These are phyloP conservation scores for Metallyticus violacea DNA, from an alignment of 2,888 invertebrate genomes.

Conservation along the genomic window DNA sequence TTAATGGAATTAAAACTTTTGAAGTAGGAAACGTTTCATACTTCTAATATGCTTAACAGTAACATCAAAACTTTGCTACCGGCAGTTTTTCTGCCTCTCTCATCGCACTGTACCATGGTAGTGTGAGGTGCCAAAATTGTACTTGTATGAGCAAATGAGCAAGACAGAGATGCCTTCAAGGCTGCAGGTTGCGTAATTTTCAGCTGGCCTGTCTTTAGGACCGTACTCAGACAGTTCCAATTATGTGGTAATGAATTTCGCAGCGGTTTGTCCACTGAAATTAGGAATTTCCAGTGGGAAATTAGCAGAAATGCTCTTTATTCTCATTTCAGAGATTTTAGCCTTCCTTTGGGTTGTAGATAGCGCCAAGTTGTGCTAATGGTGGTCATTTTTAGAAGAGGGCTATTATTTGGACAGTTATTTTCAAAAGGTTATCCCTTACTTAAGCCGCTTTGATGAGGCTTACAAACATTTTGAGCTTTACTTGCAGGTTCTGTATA, in stretches of 20 bases:
- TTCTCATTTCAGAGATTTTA: no score
- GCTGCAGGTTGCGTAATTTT: not conserved
- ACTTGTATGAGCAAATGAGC: not conserved
- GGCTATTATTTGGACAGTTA: not conserved
- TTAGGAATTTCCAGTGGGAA: not conserved
- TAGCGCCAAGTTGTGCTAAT: not conserved
- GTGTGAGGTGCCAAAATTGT: not conserved
- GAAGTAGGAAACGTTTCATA: no score
- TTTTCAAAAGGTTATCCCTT: no score
- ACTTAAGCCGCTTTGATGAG: no score
- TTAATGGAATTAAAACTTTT: no score
- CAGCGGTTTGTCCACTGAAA: not conserved
- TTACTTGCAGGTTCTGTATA: no score
- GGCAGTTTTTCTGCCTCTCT: not conserved
- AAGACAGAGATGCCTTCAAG: not conserved
- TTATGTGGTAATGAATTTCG: not conserved
- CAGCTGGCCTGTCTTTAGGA: not conserved
- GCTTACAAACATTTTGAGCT: no score
- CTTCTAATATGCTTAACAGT: no score
- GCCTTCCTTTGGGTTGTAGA: not conserved
- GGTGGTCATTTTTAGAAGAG: not conserved
- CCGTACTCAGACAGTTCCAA: not conserved
- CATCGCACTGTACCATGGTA: not conserved
- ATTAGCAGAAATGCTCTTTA: not conserved
- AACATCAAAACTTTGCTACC: no score